phyloP scores from a whole-genome alignment of 2,888 invertebrate genomes.

The Brachynemurus nebulosus region DNA sequence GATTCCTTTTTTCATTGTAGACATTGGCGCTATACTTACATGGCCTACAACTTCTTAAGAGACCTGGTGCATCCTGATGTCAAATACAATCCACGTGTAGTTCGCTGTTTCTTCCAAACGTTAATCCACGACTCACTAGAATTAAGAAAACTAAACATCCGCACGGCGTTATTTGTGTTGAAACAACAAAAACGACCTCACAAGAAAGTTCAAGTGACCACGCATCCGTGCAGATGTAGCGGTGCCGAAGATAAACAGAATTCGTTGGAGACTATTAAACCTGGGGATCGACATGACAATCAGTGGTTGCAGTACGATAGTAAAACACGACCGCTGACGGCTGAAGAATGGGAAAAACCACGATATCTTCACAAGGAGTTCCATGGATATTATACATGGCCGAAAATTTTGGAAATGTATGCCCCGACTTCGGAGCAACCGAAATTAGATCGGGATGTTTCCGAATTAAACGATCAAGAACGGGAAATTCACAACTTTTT shows the following conservation, averaged over 20 bases:
- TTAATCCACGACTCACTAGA: constrained; percentile 64
- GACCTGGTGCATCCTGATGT: constrained; percentile 59
- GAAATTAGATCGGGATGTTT: constrained; percentile 35
- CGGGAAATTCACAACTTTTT: constrained; percentile 53
- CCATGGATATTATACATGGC: constrained; percentile 40
- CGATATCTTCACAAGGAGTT: constrained; percentile 54
- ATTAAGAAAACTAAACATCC: constrained; percentile 58
- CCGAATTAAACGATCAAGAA: constrained; percentile 50
- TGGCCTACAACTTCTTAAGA: constrained; percentile 59
- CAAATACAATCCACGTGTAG: constrained; percentile 44
- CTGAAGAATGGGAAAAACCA: constrained; percentile 60
- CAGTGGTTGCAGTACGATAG: constrained; percentile 60
- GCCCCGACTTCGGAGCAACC: constrained; percentile 54
- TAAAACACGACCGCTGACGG: constrained; percentile 40
- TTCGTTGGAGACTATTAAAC: constrained; percentile 15
- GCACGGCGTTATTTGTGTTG: constrained; percentile 45
- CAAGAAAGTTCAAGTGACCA: constrained; percentile 43
- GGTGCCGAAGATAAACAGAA: background rate
- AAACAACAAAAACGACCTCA: constrained; percentile 59
- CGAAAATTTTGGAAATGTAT: constrained; percentile 42
- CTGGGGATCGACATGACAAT: constrained; percentile 55
- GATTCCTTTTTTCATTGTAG: constrained; percentile 29
- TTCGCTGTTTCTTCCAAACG: constrained; percentile 47
- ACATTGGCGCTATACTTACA: constrained; percentile 70
- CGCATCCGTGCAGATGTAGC: constrained; percentile 20